Evolutionary conservation across 2,113 vertebrate species (phyloP), one percentile per base, ranked within the genome.

Genomic region (Embiotoca jacksoni): DNA sequence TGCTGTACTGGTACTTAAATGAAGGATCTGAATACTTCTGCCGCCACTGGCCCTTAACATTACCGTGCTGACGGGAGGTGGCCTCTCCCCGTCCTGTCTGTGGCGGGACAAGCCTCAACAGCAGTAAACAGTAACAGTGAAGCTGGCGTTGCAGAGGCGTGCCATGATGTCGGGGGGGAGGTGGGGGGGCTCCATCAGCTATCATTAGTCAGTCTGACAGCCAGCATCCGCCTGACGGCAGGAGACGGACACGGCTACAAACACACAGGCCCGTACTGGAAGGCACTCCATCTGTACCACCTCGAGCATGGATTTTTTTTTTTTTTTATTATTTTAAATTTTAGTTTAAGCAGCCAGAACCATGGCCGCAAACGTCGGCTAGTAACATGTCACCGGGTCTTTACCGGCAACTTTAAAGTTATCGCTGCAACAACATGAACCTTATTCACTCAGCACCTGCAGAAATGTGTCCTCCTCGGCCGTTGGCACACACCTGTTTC

Each of bases 221-320:
- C 10, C 56, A 89, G 70, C 77, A 87, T 73, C 87, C 80, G 70
- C 69, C 85, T 78, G 86, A 58, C 82, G 69, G 80, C 8, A 72
- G 63, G 46, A 52, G 44, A 46, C 7, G 44, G 36, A 44, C 5
- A 53, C 80, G 46, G 85, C 73, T 53, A 66, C 60, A 49, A 54
- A 69, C 49, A n/a, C 3, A 7, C 82, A 68, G 72, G 75, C 81
- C 81, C 49, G 15, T 9, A 49, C 8, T 23, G 36, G 54, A 46
- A 44, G 52, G 50, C 44, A 57, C 50, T 56, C 62, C 47, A 39
- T 71, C 36, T 50, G 47, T 67, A 41, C 66, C 72, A 56, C 69
- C 72, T 53, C n/a, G 3, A 44, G 5, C 58, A 81, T 85, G 2
- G 80, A 80, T 84, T 23, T n/a, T n/a, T n/a, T n/a, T n/a, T n/a